Percentiles rank a stretch among this genome's conserved stretches.
phyloP scores from a whole-genome alignment of 2,888 invertebrate species.

The Heliconius hortense region DNA sequence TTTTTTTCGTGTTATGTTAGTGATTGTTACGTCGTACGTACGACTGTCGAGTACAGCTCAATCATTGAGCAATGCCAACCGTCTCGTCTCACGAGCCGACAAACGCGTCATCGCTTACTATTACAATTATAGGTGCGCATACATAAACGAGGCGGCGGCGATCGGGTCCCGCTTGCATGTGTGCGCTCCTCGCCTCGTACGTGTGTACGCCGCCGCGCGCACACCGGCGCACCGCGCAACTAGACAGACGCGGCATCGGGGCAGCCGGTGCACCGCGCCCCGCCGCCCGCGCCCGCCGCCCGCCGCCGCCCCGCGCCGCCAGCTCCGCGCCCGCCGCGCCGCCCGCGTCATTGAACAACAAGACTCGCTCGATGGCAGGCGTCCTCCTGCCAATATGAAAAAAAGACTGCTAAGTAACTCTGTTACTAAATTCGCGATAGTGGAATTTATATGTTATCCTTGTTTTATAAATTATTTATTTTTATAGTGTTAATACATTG shows the following conservation, averaged over 20 bases:
- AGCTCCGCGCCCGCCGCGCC: constrained; percentile 67
- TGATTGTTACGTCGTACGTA: constrained; percentile 59
- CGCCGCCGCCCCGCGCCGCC: constrained; percentile 73
- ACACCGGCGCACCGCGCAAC: constrained; percentile 69
- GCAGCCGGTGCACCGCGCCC: constrained; percentile 77
- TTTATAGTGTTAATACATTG: constrained; percentile 77
- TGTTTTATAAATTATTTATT: constrained; percentile 77
- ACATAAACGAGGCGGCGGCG: constrained; percentile 72
- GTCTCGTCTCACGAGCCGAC: constrained; percentile 80
- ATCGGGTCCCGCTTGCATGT: constrained; percentile 70
- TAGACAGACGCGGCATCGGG: constrained; percentile 78
- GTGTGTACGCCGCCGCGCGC: constrained; percentile 57
- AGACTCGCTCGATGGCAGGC: constrained; percentile 81
- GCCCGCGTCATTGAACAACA: constrained; percentile 82
- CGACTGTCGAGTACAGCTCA: constrained; percentile 74
- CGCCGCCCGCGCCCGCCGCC: constrained; percentile 71
- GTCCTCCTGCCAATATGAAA: constrained; percentile 80
- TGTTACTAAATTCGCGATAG: constrained; percentile 77
- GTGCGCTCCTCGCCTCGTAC: constrained; percentile 56
- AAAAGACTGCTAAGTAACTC: constrained; percentile 74
- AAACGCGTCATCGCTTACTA: constrained; percentile 79
- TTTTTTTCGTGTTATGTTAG: constrained; percentile 51
- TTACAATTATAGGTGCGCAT: constrained; percentile 78
- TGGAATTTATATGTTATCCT: constrained; percentile 76
- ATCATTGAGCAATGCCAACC: constrained; percentile 81